Percentiles rank a stretch among this genome's conserved stretches.
Conservation (phyloP, 2,888 invertebrate genomes). For the Yponomeuta sedellus region DNA sequence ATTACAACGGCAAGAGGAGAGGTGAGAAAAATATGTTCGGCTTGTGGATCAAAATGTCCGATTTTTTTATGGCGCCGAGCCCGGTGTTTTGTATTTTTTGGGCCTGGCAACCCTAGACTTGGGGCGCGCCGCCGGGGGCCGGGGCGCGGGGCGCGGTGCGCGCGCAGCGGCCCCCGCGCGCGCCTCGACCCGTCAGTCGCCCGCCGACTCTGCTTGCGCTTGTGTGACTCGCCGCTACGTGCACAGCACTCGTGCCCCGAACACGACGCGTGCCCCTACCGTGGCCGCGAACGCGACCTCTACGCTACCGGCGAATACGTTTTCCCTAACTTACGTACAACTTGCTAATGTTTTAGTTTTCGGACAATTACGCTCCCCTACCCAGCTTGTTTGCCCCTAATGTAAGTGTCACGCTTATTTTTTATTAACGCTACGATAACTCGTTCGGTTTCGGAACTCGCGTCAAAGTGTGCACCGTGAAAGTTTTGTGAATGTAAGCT, state of each 20-base stretch:
- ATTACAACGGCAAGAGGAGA: too few species aligned
- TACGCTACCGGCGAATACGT: conserved; percentile 72
- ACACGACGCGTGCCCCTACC: conserved; percentile 74
- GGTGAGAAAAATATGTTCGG: too few species aligned
- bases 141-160: conserved; percentile 55
- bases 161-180: conserved; percentile 64
- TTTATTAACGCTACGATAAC: conserved; percentile 57
- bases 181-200: conserved; percentile 73
- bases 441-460: conserved; percentile 63
- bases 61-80: too few species aligned
- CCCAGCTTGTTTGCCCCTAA: conserved; percentile 74
- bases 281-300: conserved; percentile 79
- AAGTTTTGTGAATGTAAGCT: conserved; percentile 63
- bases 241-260: conserved; percentile 74
- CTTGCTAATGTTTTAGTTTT: conserved; percentile 67
- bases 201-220: conserved; percentile 77
- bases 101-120: too few species aligned
- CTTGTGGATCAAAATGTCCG: too few species aligned
- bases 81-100: too few species aligned
- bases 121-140: conserved; percentile 28
- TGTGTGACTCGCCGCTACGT: conserved; percentile 76
- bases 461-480: conserved; percentile 62
- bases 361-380: conserved; percentile 68
- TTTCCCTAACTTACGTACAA: conserved; percentile 70
- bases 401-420: conserved; percentile 73